Percentiles rank a stretch among this genome's conserved stretches.
phyloP scores from a whole-genome alignment of 2,797 vertebrate genomes.

The Numenius phaeopus region DNA sequence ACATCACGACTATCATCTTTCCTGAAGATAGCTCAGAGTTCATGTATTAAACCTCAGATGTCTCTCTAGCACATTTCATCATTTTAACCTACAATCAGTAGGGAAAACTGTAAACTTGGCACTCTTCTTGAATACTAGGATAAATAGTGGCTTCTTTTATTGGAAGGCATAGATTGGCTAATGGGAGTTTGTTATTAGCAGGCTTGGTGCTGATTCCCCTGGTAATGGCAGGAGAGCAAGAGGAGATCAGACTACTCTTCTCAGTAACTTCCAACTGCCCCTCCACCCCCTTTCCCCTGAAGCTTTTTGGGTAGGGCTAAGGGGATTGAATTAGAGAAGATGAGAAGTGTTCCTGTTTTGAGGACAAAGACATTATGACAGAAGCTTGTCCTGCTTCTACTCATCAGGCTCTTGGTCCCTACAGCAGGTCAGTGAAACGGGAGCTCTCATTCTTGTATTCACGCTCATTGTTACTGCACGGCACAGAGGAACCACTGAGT shows the following conservation, averaged over 20 bases:
- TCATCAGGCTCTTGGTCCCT: not conserved
- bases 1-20: not conserved
- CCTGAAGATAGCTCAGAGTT: not conserved
- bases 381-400: not conserved
- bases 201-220: not conserved
- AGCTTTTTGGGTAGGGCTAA: not conserved
- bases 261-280: not conserved
- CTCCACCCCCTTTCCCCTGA: not conserved
- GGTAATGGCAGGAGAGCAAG: too few species aligned
- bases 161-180: not conserved
- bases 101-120: not conserved
- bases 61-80: not conserved
- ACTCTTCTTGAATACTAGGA: not conserved
- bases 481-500: not conserved
- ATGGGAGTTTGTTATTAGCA: not conserved
- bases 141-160: not conserved
- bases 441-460: not conserved
- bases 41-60: not conserved
- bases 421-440: not conserved
- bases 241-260: not conserved
- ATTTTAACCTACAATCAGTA: not conserved
- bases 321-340: not conserved
- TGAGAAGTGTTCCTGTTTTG: not conserved
- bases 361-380: not conserved
- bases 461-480: fast-evolving